Evolutionary conservation across 2,113 vertebrate genomes (phyloP).

Genomic region (Hepsetus odoe): DNA sequence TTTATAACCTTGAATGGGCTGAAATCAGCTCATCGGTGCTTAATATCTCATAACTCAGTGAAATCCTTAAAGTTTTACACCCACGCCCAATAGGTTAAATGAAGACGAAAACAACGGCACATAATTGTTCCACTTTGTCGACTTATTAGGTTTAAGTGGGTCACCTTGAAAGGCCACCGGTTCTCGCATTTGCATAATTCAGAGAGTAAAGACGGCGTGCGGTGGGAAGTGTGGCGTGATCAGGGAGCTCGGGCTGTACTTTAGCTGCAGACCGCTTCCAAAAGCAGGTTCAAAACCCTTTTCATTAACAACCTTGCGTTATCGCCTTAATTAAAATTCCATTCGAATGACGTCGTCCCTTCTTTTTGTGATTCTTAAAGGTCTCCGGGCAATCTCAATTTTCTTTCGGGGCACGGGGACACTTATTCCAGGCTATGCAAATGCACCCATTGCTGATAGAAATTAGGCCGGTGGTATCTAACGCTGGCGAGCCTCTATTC

Average conservation of each 20-base stretch:
- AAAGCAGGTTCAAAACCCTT: constrained; percentile 13
- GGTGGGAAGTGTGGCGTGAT: not conserved
- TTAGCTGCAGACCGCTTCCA: not conserved
- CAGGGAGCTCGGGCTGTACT: not conserved
- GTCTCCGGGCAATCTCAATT: constrained; percentile 23
- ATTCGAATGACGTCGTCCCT: not conserved
- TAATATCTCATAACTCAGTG: not conserved
- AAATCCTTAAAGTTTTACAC: not conserved
- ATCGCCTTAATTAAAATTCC: not conserved
- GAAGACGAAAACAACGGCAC: not conserved
- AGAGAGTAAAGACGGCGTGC: not conserved
- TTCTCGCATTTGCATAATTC: constrained; percentile 34
- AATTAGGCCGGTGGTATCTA: constrained; percentile 1
- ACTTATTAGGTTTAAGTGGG: constrained; percentile 17
- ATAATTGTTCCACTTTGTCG: not conserved
- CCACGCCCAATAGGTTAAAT: not conserved
- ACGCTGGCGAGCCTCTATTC: not conserved
- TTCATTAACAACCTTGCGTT: constrained; percentile 25
- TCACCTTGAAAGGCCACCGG: constrained; percentile 30
- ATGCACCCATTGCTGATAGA: not conserved
- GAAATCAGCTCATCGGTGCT: not conserved
- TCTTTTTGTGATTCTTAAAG: not conserved
- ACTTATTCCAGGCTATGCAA: constrained; percentile 2
- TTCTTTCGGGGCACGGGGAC: constrained; percentile 13
- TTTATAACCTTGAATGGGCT: not conserved